phyloP scores from a whole-genome alignment of 1,140 invertebrate species.

The Brachionus manjavacas region DNA sequence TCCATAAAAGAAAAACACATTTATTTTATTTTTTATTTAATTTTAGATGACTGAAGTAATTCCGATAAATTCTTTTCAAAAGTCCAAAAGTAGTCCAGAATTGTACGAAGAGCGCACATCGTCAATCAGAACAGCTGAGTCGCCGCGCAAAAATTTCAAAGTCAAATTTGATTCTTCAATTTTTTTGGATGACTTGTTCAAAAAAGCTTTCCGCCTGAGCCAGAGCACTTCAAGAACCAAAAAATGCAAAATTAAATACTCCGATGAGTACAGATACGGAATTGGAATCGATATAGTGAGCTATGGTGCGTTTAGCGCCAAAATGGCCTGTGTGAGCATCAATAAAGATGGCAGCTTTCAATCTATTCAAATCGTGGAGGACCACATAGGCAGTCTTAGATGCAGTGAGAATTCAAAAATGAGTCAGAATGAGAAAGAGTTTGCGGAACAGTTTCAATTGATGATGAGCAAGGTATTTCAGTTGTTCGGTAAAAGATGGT shows the following conservation, averaged over 20 bases:
- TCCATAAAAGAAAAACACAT: not conserved
- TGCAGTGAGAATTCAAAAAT: not conserved
- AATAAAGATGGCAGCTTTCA: not conserved
- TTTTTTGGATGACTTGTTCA: conserved; percentile 7
- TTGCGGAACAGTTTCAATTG: conserved; percentile 4
- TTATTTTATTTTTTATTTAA: not conserved
- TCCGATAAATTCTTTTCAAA: not conserved
- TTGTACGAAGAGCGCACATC: not conserved
- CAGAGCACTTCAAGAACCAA: not conserved
- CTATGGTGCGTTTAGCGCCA: not conserved
- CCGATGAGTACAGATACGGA: not conserved
- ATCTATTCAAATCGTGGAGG: not conserved
- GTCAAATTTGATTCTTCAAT: conserved; percentile 24
- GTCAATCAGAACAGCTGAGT: not conserved
- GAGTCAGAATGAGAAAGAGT: not conserved
- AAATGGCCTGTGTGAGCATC: not conserved
- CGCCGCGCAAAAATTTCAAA: conserved; percentile 5
- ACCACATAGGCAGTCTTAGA: not conserved
- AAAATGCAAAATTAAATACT: not conserved
- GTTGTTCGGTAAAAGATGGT: conserved; percentile 17
- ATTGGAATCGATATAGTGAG: conserved; percentile 19
- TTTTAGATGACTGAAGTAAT: conserved; percentile 26
- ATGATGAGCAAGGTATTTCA: conserved; percentile 1
- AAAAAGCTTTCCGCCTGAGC: not conserved
- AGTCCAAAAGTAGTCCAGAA: not conserved